Conservation (phyloP, 2,888 invertebrate genomes). For the Erebia aethiops region DNA sequence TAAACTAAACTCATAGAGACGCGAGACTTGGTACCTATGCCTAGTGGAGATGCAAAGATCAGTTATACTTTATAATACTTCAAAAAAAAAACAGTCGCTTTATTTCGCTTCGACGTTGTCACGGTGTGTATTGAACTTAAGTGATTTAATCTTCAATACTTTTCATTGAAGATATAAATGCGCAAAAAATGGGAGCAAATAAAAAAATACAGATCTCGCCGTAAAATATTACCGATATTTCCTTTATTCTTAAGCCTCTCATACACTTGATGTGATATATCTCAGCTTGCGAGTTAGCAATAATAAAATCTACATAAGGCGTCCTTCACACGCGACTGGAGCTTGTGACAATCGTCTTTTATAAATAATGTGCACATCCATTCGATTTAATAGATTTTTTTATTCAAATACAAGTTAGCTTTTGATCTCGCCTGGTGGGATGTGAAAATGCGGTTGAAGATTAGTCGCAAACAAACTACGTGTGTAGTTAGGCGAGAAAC, state of each 20-base stretch:
- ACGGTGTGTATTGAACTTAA: too few species aligned
- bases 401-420: too few species aligned
- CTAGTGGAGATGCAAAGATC: too few species aligned
- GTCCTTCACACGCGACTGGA: conserved; percentile 36
- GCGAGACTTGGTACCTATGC: too few species aligned
- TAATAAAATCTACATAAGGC: conserved; percentile 33
- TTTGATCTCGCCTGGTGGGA: too few species aligned
- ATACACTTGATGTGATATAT: conserved; percentile 12
- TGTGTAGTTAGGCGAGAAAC: too few species aligned
- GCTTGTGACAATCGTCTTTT: conserved; percentile 47
- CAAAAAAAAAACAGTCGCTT: too few species aligned
- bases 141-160: neutral
- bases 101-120: too few species aligned
- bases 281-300: conserved; percentile 6
- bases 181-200: neutral
- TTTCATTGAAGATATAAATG: neutral
- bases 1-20: too few species aligned
- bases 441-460: too few species aligned
- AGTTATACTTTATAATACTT: too few species aligned
- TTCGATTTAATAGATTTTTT: conserved; percentile 40
- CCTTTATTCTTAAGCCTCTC: conserved; percentile 13
- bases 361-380: conserved; percentile 60
- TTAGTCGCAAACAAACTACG: too few species aligned
- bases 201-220: neutral
- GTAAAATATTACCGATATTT: conserved; percentile 16